Conservation (phyloP, 1,140 invertebrate species). For the Ceratosolen fusciceps region DNA sequence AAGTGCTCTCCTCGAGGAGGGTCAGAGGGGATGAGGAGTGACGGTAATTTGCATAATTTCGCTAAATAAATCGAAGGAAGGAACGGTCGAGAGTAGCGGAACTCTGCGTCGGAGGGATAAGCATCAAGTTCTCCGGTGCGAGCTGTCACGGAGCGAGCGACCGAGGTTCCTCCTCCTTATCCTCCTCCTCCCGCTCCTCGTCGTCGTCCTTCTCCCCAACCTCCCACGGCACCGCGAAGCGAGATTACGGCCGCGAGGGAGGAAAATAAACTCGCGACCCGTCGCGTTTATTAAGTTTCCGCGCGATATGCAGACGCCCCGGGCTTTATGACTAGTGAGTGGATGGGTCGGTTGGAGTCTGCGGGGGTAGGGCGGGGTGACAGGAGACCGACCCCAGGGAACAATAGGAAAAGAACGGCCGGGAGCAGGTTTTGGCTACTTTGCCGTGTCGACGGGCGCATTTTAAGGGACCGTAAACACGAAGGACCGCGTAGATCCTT, state of each 20-base stretch:
- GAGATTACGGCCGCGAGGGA: background rate
- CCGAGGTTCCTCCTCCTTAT: background rate
- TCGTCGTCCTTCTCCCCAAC: background rate
- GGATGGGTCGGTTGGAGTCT: too few relatives aligned
- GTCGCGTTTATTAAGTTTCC: conserved; percentile 44
- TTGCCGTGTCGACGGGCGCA: conserved; percentile 28
- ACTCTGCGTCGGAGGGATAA: background rate
- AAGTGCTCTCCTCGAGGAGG: background rate
- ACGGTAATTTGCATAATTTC: conserved; percentile 13
- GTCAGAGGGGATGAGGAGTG: too few relatives aligned
- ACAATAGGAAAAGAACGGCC: background rate
- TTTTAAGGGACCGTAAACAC: conserved; percentile 37
- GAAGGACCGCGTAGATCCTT: conserved; percentile 31
- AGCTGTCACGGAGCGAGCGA: background rate
- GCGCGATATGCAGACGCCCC: conserved; percentile 32
- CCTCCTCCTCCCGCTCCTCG: background rate
- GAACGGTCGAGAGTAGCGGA: background rate
- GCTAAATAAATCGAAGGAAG: conserved; percentile 18
- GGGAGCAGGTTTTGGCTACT: conserved; percentile 7
- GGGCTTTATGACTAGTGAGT: too few relatives aligned
- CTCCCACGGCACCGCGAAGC: too few relatives aligned
- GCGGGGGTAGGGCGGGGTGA: too few relatives aligned
- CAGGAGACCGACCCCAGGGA: background rate
- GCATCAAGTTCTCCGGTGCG: conserved; percentile 11
- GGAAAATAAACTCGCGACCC: conserved; percentile 39